Evolutionary conservation across 1,140 invertebrate genomes (phyloP).

Genomic region (Spodoptera frugiperda): DNA sequence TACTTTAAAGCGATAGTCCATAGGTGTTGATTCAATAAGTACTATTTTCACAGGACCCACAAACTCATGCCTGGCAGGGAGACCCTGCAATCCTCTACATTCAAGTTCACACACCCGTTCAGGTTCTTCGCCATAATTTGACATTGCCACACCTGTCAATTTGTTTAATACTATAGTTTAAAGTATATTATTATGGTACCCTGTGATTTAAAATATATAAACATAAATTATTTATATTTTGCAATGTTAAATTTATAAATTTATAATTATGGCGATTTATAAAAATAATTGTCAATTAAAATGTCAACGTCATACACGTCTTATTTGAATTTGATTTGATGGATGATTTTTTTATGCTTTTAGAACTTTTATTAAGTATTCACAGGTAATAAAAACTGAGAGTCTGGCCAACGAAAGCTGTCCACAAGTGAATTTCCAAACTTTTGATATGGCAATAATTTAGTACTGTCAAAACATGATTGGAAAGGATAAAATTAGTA

Average conservation of each 20-base stretch:
- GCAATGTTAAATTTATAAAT: too few species aligned
- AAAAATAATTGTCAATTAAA: background rate
- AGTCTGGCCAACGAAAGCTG: too few species aligned
- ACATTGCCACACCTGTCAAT: constrained; percentile 20
- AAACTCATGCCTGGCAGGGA: constrained; percentile 57
- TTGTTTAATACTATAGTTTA: background rate
- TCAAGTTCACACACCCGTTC: constrained; percentile 64
- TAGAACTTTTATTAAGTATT: too few species aligned
- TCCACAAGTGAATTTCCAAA: too few species aligned
- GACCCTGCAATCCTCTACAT: constrained; percentile 54
- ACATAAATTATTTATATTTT: too few species aligned
- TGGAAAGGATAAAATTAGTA: too few species aligned
- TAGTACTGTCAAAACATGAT: too few species aligned
- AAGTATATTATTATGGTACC: background rate
- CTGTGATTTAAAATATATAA: background rate
- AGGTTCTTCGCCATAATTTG: constrained; percentile 28
- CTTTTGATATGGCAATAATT: too few species aligned
- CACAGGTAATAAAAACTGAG: too few species aligned
- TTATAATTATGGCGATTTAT: too few species aligned
- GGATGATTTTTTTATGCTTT: too few species aligned
- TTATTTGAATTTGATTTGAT: too few species aligned
- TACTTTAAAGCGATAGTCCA: constrained; percentile 41
- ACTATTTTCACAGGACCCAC: constrained; percentile 74
- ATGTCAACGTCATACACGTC: background rate
- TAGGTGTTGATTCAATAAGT: constrained; percentile 57